phyloP scores from a whole-genome alignment of 1,140 invertebrate genomes.

The Cheumatopsyche charites region DNA sequence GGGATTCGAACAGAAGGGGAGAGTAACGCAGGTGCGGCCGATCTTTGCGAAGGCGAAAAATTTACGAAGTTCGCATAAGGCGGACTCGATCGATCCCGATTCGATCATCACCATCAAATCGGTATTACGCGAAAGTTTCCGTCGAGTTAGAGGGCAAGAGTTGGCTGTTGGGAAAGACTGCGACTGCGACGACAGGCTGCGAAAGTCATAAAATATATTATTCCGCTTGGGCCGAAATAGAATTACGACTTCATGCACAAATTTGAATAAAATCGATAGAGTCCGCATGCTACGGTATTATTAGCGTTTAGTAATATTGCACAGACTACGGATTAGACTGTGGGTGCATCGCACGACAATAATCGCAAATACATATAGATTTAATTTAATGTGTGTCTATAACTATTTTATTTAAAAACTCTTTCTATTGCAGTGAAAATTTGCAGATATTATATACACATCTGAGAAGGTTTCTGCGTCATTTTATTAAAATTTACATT shows the following conservation, averaged over 20 bases:
- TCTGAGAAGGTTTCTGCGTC: too few species aligned
- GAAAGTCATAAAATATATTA: conserved; percentile 34
- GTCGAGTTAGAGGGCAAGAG: conserved; percentile 14
- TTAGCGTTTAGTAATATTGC: not conserved
- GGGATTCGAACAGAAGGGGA: not conserved
- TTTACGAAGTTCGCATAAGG: conserved; percentile 21
- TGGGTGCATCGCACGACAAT: too few species aligned
- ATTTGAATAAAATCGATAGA: conserved; percentile 25
- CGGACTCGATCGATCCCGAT: conserved; percentile 27
- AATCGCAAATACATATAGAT: not conserved
- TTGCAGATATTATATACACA: too few species aligned
- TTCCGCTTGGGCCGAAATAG: conserved; percentile 18
- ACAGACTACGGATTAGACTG: too few species aligned
- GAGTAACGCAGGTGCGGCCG: conserved; percentile 32
- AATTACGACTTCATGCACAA: conserved; percentile 28
- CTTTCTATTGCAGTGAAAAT: too few species aligned
- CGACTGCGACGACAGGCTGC: conserved; percentile 1
- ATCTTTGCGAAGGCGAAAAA: conserved; percentile 20
- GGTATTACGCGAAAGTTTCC: conserved; percentile 33
- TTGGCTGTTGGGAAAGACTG: too few species aligned
- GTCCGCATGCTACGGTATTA: not conserved
- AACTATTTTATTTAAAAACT: not conserved
- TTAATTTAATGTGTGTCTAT: not conserved
- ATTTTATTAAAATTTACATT: too few species aligned
- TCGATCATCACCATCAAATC: conserved; percentile 36